Base-by-base conservation (phyloP, 2,113 vertebrate species). In the Piprites chloris region DNA sequence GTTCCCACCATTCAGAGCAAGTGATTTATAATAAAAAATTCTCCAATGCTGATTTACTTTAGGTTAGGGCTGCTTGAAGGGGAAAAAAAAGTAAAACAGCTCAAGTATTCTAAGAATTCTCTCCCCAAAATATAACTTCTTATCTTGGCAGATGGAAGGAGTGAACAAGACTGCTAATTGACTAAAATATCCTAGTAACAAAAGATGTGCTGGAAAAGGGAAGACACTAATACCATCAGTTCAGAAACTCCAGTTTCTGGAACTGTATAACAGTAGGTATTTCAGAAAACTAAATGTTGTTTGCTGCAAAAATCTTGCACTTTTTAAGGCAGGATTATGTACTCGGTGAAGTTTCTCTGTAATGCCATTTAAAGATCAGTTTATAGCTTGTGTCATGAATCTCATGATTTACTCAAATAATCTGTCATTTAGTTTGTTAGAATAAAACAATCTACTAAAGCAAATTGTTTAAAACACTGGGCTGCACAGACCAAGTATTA, bases 141-240 rank as follows among this genome's bases (percentile, higher is more conserved):
- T 90, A 61, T 88, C 72, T 77, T 55, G 50, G 33, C 94, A 96
- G 91, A 96, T 91, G 78, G 87, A 65, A 87, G 76, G 74, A 84
- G 49, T 11, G 74, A 95, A 89, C 55, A 79, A 75, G 50, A 49
- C 55, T 87, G 46, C 71, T 91, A 96, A 93, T 75, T 83, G 85
- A 94, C 85, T 80, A 87, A 89, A 92, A 90, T 90, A 96, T 53
- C 79, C 80, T 49, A 85, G 82, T 92, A 95, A 91, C 65, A 84
- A 95, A 97, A 95, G 73, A 85, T 63, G 49, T 75, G 52, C 56
- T 84, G 62, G 55, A 72, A 88, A 78, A 81, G 24, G 35, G 84
- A 88, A 81, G 82, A 53, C 66, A 89, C 41, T 67, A 52, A 14
- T 26, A 73, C 10, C 9, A 61, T 14, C n/a, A 58, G 67, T 63